Evolutionary conservation across 2,113 vertebrate genomes (phyloP), one percentile per base, ranked within the genome.

Genomic region (Ophthalmotilapia sp.): DNA sequence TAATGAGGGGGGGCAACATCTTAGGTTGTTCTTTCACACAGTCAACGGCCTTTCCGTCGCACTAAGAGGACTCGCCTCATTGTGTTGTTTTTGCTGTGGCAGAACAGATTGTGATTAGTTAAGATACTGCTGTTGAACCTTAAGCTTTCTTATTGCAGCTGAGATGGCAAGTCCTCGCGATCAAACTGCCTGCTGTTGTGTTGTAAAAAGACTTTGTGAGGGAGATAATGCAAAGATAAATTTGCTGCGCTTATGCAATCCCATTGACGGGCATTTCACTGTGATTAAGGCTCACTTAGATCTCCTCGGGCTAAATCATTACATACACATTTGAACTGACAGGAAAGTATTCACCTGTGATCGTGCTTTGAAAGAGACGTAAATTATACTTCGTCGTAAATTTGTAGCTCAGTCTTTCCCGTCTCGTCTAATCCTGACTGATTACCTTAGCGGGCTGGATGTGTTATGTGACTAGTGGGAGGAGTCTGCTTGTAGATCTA

Each of bases 81-180:
- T 54, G 54, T 62, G 8, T 19, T 36, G 7, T 84, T 86, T 31
- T 82, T 55, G 33, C 55, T 62, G 36, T 73, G 83, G 21, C 9
- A 17, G 40, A 62, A 38, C 68, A 58, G 73, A 86, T 80, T 40
- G 40, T 26, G 53, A 81, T 90, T 82, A 84, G 88, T 88, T 70
- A 87, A 92, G 86, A 82, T 86, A 65, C 77, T 92, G 73, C 51
- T 90, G 81, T 82, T 94, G 92, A 92, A 95, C 94, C 89, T 92
- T 95, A 87, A 90, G 68, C 91, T 89, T 89, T 81, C 49, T 85
- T 88, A 90, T 93, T 93, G 53, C 12, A 53, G 54, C 68, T 80
- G 86, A 90, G 49, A 15, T 90, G 53, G 65, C 65, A 29, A 68
- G 75, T 45, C 14, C 26, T 60, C 10, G 8, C 80, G 92, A 94